Evolutionary conservation across 37 sponge, comb jelly and placozoan genomes (phyloP), one percentile per base, ranked within the genome.

Genomic region (Spongia lamella): DNA sequence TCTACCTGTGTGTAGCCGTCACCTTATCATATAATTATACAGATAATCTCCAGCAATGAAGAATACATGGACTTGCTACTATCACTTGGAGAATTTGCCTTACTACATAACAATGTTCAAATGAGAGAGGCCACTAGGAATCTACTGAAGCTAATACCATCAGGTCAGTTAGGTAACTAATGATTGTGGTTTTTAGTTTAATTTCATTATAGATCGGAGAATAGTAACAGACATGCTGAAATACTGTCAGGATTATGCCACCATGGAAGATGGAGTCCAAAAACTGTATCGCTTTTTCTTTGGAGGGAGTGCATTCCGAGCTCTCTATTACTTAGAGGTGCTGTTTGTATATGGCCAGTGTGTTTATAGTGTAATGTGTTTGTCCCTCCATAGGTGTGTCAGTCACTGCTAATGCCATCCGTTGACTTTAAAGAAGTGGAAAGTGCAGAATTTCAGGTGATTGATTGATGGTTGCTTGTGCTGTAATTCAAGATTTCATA

Each of bases 321-420:
- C 82, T 32, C 81, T 90, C 53, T 90, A 90, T 56, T 33, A 49
- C 19, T 51, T 90, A 30, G 90, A 90, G 82, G 90, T 90, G 32
- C 21, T 50, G 30, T 22, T 63, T 63, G 20, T 20, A 15, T 63
- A 9, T 63, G 36, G 20, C 27, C 43, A 6, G 6, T 66, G 67
- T 14, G 47, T 43, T 43, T 5, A 13, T 58, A 27, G 29, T 29
- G 60, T 22, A 11, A 58, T 22, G 25, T 58, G 13, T 58, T 43
- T 43, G 47, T 49, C 40, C 52, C 39, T 29, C 36, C 39, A 17
- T 72, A 90, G 91, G 22, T 86, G 26, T 36, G 77, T 26, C 84
- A 86, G 20, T 68, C 89, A 7, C 25, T 91, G 63, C 56, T 91
- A 30, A 91, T 91, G 92, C 92, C 92, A 56, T 56, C 92, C 2